These are phyloP conservation scores for Falco peregrinus DNA, from an alignment of 2,797 vertebrate species.

Conservation along the genomic window DNA sequence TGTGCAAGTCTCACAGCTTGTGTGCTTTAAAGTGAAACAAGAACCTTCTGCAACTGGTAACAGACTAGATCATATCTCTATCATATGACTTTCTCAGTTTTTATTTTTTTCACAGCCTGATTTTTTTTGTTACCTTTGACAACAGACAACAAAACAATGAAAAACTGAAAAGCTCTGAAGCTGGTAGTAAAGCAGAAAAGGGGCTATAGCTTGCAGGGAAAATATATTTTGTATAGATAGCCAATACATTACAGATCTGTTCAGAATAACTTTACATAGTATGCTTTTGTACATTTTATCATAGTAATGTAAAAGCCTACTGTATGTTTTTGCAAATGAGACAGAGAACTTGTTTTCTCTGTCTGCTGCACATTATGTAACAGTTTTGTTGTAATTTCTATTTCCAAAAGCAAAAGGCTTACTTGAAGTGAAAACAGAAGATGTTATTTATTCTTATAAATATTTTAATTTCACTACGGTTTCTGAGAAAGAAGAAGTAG, in stretches of 20 bases:
- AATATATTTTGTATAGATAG: not conserved
- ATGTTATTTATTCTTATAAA: constrained; percentile 36
- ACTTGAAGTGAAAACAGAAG: constrained; percentile 15
- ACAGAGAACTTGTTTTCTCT: not conserved
- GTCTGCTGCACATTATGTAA: not conserved
- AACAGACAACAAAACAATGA: not conserved
- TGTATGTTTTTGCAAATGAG: not conserved
- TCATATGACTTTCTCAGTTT: not conserved
- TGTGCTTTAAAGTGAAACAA: not conserved
- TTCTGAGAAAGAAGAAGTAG: constrained; percentile 5
- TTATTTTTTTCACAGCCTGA: not conserved
- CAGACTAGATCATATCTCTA: not conserved
- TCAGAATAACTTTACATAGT: not conserved
- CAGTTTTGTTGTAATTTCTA: constrained; percentile 28
- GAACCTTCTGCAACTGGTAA: not conserved
- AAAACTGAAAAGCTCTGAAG: not conserved
- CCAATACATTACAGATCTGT: not conserved
- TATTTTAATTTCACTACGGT: constrained; percentile 51
- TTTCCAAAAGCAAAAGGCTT: constrained; percentile 42
- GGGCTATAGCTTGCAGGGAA: not conserved
- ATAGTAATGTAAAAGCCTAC: not conserved
- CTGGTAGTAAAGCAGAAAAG: not conserved
- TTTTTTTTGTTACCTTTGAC: not conserved
- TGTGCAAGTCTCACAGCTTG: not conserved
- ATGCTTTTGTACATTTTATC: not conserved